These are phyloP conservation scores for Prionailurus viverrinus DNA, from an alignment of 2,113 vertebrate species.

Conservation along the genomic window DNA sequence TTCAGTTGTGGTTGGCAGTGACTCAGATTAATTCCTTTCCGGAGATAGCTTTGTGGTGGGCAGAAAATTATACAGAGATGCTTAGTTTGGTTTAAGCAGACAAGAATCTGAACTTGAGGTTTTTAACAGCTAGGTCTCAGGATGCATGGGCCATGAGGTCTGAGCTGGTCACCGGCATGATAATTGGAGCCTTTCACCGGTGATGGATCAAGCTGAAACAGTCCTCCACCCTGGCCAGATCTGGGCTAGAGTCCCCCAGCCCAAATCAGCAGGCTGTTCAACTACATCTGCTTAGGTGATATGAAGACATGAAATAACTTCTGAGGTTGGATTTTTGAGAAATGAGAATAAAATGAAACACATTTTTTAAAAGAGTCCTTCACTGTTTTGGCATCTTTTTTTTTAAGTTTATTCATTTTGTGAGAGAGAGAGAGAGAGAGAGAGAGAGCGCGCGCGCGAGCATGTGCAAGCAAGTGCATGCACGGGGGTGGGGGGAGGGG, in stretches of 20 bases:
- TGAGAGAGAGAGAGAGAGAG: no score
- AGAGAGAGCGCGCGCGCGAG: no score
- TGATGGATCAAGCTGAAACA: neutral
- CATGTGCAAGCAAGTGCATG: no score
- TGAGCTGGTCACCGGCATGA: neutral
- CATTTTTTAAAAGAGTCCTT: no score
- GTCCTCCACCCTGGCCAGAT: neutral
- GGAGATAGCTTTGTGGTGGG: constrained; percentile 14
- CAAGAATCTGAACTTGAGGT: constrained; percentile 55
- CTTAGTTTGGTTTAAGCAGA: constrained; percentile 49
- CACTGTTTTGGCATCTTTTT: no score
- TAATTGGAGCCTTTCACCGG: neutral
- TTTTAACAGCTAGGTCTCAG: constrained; percentile 37
- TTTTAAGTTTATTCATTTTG: no score
- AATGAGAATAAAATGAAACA: neutral
- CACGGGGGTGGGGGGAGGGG: no score
- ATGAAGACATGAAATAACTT: neutral
- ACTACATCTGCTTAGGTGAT: neutral
- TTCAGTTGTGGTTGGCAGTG: neutral
- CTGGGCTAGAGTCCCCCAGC: neutral
- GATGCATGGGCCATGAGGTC: neutral
- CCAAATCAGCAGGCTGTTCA: neutral
- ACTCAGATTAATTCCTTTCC: constrained; percentile 56
- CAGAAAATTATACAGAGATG: constrained; percentile 58
- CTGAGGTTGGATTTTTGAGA: neutral